Evolutionary conservation across 2,888 invertebrate genomes (phyloP), one percentile per base, ranked within the genome.

Genomic region (Marronus borbonicus): DNA sequence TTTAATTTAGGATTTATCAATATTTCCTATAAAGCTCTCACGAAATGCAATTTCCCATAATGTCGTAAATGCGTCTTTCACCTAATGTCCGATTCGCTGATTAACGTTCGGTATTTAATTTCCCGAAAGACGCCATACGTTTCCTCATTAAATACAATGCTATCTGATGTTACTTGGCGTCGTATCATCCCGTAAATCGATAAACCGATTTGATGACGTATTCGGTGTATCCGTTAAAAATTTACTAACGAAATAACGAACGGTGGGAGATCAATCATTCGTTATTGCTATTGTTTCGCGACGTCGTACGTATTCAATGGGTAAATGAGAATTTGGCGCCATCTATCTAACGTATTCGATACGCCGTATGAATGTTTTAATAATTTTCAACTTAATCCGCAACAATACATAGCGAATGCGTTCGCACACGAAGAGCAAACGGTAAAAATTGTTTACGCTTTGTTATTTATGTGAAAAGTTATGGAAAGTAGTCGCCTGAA

Each of bases 141-240:
- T 62, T 62, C 24, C 62, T 62, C 62, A 62, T 62, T 62, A 62
- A 55, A 62, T 24, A 24, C 62, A 62, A 14, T 62, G 62, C 8
- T 62, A 62, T 62, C 62, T 62, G 28, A 28, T 62, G 62, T 66
- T 68, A 68, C 28, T 68, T 28, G 24, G 68, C 31, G 12, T 20
- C 20, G 24, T 68, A 68, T 68, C 28, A 68, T 68, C 68, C 49
- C 12, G 50, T 28, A 50, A 68, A 68, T 68, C 68, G 50, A 68
- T 68, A 68, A 68, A 39, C 28, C 68, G 50, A 68, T 68, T 24
- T 50, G 50, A 24, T 68, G 68, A 62, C 28, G 24, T 62, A 31
- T 62, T 14, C 44, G 28, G 14, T 62, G 31, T 28, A 14, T 12
- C 62, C 24, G 62, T 62, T 28, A 62, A 62, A 62, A 62, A 62